Evolutionary conservation across 2,113 vertebrate species (phyloP).

Genomic region (Colius striatus): DNA sequence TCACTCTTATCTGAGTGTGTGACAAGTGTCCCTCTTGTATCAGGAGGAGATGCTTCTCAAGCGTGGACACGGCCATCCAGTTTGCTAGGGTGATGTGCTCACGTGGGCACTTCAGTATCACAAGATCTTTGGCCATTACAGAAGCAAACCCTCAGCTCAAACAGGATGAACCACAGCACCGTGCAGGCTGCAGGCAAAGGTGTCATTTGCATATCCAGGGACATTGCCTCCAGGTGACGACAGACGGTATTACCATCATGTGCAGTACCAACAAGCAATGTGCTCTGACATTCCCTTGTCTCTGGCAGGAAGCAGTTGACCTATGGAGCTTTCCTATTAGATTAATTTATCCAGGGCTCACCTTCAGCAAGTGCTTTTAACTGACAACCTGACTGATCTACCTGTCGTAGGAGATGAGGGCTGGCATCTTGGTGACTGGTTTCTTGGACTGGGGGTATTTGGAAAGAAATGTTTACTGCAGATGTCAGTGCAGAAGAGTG

Average conservation of each 20-base stretch:
- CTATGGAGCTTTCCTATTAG: constrained; percentile 39
- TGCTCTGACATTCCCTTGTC: neutral
- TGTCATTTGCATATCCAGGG: neutral
- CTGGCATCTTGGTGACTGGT: neutral
- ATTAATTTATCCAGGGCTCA: constrained; percentile 24
- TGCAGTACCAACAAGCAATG: neutral
- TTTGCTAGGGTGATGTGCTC: neutral
- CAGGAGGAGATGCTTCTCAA: neutral
- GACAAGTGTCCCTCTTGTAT: neutral
- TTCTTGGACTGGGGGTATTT: neutral
- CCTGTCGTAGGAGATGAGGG: neutral
- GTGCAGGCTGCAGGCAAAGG: neutral
- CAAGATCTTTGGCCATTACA: neutral
- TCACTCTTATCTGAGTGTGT: neutral
- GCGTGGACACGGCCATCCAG: neutral
- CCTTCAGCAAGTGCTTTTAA: constrained; percentile 15
- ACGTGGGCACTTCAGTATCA: neutral
- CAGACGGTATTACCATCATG: neutral
- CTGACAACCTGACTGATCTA: constrained; percentile 1
- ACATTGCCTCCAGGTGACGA: neutral
- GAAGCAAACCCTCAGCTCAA: neutral
- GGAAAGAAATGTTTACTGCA: neutral
- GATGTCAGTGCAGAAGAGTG: neutral
- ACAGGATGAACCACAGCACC: neutral
- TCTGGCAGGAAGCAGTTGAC: constrained; percentile 17